These are phyloP conservation scores for Lichenostomus cassidix DNA, from an alignment of 2,113 vertebrate species.

Conservation along the genomic window DNA sequence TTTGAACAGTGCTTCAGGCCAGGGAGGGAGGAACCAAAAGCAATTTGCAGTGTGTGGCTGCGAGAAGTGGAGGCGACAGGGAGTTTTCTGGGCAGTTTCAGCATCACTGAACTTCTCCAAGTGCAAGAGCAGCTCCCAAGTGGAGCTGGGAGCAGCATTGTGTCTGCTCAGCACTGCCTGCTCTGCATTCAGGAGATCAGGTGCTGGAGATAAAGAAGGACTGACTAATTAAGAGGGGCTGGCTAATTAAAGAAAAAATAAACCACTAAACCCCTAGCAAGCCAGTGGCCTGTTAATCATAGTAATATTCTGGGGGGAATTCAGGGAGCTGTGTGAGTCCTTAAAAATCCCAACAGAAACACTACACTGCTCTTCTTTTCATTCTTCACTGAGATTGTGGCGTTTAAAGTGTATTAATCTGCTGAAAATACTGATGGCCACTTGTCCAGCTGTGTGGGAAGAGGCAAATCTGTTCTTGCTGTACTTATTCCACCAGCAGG, in stretches of 20 bases:
- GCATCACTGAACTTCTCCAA: not conserved
- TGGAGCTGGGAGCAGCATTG: not conserved
- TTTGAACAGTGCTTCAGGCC: not conserved
- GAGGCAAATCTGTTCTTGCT: rapidly evolving
- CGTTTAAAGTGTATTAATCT: not conserved
- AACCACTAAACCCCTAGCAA: not conserved
- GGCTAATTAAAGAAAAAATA: not conserved
- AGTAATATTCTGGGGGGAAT: not conserved
- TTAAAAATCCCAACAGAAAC: not conserved
- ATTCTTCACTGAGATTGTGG: not conserved
- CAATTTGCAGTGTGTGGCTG: not conserved
- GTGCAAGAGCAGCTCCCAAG: not conserved
- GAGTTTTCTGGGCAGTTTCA: not conserved
- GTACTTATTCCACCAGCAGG: not conserved
- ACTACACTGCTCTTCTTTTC: not conserved
- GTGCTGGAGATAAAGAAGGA: not conserved
- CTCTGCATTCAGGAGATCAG: not conserved
- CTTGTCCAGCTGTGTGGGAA: rapidly evolving
- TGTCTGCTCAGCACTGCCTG: not conserved
- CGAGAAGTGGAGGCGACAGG: not conserved
- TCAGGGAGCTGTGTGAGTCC: not conserved
- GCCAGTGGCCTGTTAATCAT: not conserved
- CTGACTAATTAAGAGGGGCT: not conserved
- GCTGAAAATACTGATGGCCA: rapidly evolving
- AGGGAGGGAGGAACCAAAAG: not conserved